A percentile compares a stretch with the other conserved stretches of the same genome.
Conservation (phyloP, 2,113 vertebrate genomes). For the Xiphorhynchus elegans region DNA sequence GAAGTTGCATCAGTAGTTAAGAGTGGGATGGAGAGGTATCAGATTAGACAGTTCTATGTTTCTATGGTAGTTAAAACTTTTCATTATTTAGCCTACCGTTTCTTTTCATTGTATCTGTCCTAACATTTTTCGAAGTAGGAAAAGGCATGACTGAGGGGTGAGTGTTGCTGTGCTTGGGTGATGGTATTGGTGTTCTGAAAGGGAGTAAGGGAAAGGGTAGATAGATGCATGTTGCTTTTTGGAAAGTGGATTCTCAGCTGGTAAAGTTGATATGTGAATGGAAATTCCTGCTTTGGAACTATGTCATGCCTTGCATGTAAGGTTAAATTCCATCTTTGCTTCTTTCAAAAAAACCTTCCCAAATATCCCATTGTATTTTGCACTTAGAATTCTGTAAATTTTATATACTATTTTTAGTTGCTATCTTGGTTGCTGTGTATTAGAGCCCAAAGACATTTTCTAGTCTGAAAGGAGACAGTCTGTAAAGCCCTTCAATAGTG, state of each 20-base stretch:
- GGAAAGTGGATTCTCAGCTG: not conserved
- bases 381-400: not conserved
- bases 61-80: not conserved
- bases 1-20: not conserved
- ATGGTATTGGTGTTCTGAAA: fast-evolving
- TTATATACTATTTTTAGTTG: not conserved
- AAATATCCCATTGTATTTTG: not conserved
- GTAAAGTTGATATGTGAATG: not conserved
- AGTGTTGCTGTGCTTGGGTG: not conserved
- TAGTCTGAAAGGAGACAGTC: not conserved
- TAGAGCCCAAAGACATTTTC: not conserved
- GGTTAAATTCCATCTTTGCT: not conserved
- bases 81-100: not conserved
- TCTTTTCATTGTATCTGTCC: not conserved
- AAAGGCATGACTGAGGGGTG: not conserved
- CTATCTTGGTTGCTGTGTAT: not conserved
- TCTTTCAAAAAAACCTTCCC: not conserved
- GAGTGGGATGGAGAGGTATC: not conserved
- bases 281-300: not conserved
- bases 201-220: not conserved
- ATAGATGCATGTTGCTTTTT: not conserved
- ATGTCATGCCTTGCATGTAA: not conserved
- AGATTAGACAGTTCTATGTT: not conserved
- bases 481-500: not conserved
- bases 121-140: not conserved